Conservation (phyloP, 2,797 vertebrate genomes). For the Sebastes iracundus region DNA sequence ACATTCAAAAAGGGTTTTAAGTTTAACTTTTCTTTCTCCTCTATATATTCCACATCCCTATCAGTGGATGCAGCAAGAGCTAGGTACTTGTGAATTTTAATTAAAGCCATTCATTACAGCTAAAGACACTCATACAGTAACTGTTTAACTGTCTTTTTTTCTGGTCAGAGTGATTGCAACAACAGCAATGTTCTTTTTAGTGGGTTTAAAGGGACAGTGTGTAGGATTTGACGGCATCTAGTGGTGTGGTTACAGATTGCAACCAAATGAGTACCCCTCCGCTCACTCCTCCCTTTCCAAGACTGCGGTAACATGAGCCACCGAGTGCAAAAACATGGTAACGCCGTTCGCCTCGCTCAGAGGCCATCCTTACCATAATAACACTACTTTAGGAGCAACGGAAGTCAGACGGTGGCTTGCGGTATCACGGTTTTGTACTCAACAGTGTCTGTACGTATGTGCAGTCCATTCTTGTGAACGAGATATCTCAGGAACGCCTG, state of each 20-base stretch:
- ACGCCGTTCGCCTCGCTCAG: no score
- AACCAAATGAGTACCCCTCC: no score
- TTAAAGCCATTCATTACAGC: not conserved
- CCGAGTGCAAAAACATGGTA: rapidly evolving
- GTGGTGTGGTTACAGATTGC: no score
- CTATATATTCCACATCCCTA: not conserved
- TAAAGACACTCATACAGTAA: not conserved
- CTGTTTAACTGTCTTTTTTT: not conserved
- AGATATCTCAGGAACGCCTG: no score
- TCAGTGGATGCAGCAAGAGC: not conserved
- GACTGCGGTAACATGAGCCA: no score
- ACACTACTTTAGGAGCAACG: no score
- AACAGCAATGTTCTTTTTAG: not conserved
- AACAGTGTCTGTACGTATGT: no score
- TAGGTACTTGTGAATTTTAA: not conserved
- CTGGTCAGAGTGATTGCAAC: not conserved
- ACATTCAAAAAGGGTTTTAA: not conserved
- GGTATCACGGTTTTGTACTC: no score
- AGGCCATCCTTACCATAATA: no score
- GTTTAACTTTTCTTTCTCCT: not conserved
- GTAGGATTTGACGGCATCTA: not conserved
- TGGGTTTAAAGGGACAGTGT: not conserved
- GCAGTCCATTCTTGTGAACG: no score
- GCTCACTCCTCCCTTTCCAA: no score
- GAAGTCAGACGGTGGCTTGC: no score